Conservation (phyloP, 53 echinoderm and acorn worm species). For the Holothuria leucospilota region DNA sequence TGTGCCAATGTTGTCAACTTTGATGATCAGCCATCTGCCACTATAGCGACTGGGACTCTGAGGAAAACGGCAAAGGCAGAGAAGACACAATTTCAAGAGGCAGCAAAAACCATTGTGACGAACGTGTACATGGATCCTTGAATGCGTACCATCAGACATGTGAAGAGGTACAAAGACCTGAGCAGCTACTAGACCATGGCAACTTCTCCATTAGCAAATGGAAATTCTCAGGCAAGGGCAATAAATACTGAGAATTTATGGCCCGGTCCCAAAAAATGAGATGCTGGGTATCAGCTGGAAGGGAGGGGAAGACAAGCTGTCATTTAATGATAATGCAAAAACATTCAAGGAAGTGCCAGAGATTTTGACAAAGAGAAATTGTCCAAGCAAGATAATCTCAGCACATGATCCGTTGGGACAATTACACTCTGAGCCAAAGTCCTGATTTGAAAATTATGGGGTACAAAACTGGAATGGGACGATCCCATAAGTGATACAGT, state of each 20-base stretch:
- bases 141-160: constrained; percentile 41
- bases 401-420: constrained; percentile 67
- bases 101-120: constrained; percentile 48
- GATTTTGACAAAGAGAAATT: constrained; percentile 57
- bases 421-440: constrained; percentile 54
- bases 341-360: constrained; percentile 47
- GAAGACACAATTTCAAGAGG: constrained; percentile 13
- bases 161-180: constrained; percentile 23
- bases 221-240: constrained; percentile 42
- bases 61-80: constrained; percentile 57
- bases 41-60: constrained; percentile 57
- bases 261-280: constrained; percentile 46
- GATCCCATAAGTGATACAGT: neutral
- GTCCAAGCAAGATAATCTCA: constrained; percentile 52
- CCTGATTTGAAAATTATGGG: constrained; percentile 47
- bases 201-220: constrained; percentile 58
- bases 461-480: constrained; percentile 49
- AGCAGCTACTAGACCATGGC: constrained; percentile 49
- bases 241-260: constrained; percentile 16
- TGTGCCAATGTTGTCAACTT: constrained; percentile 62
- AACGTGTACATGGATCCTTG: constrained; percentile 65
- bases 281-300: constrained; percentile 59
- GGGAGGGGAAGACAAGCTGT: constrained; percentile 36
- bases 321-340: constrained; percentile 17
- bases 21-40: constrained; percentile 64